Evolutionary conservation across 2,113 vertebrate genomes (phyloP), one percentile per base, ranked within the genome.

Genomic region (Odobenus rosmarus): DNA sequence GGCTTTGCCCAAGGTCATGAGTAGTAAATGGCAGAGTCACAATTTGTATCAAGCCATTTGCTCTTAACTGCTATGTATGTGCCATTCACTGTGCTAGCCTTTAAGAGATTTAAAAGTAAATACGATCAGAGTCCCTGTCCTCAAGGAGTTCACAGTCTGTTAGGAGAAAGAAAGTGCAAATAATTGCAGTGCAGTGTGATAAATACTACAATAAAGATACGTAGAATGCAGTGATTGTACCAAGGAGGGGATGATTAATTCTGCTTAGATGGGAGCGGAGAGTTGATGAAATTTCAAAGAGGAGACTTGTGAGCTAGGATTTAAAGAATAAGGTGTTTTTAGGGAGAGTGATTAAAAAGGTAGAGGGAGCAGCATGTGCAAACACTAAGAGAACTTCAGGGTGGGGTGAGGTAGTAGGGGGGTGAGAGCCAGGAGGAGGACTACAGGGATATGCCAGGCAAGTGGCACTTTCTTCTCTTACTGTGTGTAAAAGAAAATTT

Each of bases 401-500:
- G 9, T 86, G 31, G 21, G 4, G 31, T 21, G 36, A 53, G 33
- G 19, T 49, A 9, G 49, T 57, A 5, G n/a, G 28, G 24, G 55
- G 19, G 28, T 33, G 62, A 59, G 31, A 36, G 6, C 14, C 33
- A 0, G 13, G 39, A 93, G 28, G 26, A 82, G n/a, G 79, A 74
- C 51, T 72, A 31, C 3, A 33, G 46, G 42, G n/a, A 36, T 39
- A 46, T 71, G 24, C 28, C 42, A 82, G 23, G 39, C 46, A 95
- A 74, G 8, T 80, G 36, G 5, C 57, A 55, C n/a, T n/a, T n/a
- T n/a, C 19, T 93, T 72, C 31, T 96, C 26, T 91, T 67, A 80
- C 7, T 91, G 51, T 61, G 59, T 80, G 2, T 93, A 91, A 91
- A 81, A 93, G 55, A 64, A 84, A 82, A 80, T 88, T 53, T 84